Conservation (phyloP, 2,113 vertebrate genomes). For the Cottus gobio region DNA sequence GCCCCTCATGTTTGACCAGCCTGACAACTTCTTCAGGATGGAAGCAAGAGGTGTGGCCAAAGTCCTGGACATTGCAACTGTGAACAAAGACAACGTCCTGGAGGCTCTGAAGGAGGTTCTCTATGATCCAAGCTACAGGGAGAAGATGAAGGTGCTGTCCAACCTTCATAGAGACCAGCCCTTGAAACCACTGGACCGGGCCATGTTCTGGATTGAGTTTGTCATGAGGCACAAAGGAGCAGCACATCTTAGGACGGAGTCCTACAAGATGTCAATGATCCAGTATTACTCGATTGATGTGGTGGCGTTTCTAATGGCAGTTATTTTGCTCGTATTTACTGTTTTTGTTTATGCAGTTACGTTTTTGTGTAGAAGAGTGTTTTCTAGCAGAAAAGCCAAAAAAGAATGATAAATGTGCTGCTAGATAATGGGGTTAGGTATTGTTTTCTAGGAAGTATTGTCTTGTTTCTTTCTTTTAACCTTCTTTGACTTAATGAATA, state of each 20-base stretch:
- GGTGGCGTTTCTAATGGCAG: slow-evolving; percentile 41
- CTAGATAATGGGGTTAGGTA: too few relatives aligned
- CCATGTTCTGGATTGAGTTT: slow-evolving; percentile 79
- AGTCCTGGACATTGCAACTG: slow-evolving; percentile 61
- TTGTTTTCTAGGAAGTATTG: too few relatives aligned
- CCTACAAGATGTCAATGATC: slow-evolving; percentile 68
- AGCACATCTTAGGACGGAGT: slow-evolving; percentile 65
- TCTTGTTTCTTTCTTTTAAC: too few relatives aligned
- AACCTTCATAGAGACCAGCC: slow-evolving; percentile 71
- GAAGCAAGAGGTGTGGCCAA: slow-evolving; percentile 66
- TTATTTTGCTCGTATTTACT: background rate
- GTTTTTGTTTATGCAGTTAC: slow-evolving; percentile 9
- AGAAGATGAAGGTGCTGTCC: slow-evolving; percentile 73
- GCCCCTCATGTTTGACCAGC: slow-evolving; percentile 74
- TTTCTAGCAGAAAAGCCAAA: slow-evolving; percentile 57
- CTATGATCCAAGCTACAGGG: slow-evolving; percentile 57
- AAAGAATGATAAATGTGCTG: slow-evolving; percentile 33
- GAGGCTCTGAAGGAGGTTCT: slow-evolving; percentile 65
- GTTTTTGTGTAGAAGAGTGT: slow-evolving; percentile 43
- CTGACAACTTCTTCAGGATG: slow-evolving; percentile 70
- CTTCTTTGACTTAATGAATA: too few relatives aligned
- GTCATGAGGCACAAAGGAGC: slow-evolving; percentile 78
- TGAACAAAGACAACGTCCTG: slow-evolving; percentile 69
- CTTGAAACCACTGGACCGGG: slow-evolving; percentile 65
- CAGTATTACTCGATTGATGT: slow-evolving; percentile 71